Evolutionary conservation across 2,888 invertebrate genomes (phyloP).

Genomic region (Drosophila mimetica): DNA sequence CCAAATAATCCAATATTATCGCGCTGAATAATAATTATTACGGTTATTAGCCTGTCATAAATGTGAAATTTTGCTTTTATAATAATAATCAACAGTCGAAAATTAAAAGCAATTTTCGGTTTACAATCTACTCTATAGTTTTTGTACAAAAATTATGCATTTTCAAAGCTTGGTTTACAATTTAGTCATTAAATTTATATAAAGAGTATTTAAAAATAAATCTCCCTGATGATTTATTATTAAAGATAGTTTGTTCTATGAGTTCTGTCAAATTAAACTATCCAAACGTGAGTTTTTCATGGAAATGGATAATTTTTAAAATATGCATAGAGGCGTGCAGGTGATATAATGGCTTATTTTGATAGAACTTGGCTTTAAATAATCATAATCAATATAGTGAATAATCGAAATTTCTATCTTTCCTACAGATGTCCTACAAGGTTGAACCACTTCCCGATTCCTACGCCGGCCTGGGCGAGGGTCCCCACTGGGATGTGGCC

Average conservation of each 20-base stretch:
- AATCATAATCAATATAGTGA: not conserved
- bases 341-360: not conserved
- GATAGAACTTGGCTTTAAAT: not conserved
- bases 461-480: conserved; percentile 87
- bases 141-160: too few relatives aligned
- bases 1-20: not conserved
- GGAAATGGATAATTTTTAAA: too few relatives aligned
- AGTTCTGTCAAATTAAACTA: too few relatives aligned
- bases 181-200: too few relatives aligned
- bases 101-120: not conserved
- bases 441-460: conserved; percentile 82
- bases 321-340: too few relatives aligned
- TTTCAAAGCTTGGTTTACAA: not conserved
- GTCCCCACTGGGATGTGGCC: conserved; percentile 89
- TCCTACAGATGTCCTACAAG: conserved; percentile 82
- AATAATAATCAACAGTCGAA: not conserved
- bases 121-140: not conserved
- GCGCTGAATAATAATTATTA: not conserved
- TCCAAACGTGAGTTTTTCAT: too few relatives aligned
- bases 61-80: not conserved
- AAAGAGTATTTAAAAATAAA: too few relatives aligned
- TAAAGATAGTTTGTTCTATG: too few relatives aligned
- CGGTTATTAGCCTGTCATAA: not conserved
- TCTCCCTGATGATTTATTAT: too few relatives aligned
- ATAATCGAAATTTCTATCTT: not conserved